Evolutionary conservation across 1,140 invertebrate genomes (phyloP).

Genomic region (Armadillidium nasatum): DNA sequence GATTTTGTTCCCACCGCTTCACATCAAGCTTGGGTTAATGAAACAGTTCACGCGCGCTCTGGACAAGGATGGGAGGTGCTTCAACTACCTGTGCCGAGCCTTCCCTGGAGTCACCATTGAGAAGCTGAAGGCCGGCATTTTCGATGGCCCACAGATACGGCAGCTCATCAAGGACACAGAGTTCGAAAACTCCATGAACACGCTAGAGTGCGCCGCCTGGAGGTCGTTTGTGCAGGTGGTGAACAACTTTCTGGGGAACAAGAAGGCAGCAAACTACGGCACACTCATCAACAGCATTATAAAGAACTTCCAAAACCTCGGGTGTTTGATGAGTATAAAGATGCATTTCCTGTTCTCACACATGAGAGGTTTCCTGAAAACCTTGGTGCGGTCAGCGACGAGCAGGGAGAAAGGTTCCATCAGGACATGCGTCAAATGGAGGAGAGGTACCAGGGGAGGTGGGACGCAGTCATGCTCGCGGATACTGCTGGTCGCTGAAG

Average conservation of each 20-base stretch:
- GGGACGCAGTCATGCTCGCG: constrained; percentile 39
- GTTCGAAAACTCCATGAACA: not conserved
- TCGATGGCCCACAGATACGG: constrained; percentile 12
- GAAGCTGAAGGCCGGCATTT: constrained; percentile 12
- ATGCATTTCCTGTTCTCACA: constrained; percentile 28
- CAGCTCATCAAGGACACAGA: constrained; percentile 20
- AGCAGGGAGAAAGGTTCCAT: constrained; percentile 49
- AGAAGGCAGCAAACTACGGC: constrained; percentile 24
- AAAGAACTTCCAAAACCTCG: constrained; percentile 22
- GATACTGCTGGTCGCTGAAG: constrained; percentile 39
- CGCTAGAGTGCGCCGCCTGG: not conserved
- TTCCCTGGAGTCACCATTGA: constrained; percentile 12
- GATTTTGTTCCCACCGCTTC: not conserved
- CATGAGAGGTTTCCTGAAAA: constrained; percentile 20
- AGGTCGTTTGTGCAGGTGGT: constrained; percentile 2
- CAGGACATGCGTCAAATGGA: constrained; percentile 47
- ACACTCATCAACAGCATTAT: constrained; percentile 24
- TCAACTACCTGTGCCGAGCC: not conserved
- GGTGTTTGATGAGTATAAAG: constrained; percentile 26
- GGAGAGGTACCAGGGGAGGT: constrained; percentile 42
- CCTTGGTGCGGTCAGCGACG: constrained; percentile 46
- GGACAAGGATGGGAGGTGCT: too few species aligned
- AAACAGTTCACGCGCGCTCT: not conserved
- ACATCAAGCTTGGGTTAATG: constrained; percentile 11
- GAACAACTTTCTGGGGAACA: constrained; percentile 17